Percentiles rank a stretch among this genome's conserved stretches.
phyloP scores from a whole-genome alignment of 2,888 invertebrate genomes.

The Agonopterix alstromeriana region DNA sequence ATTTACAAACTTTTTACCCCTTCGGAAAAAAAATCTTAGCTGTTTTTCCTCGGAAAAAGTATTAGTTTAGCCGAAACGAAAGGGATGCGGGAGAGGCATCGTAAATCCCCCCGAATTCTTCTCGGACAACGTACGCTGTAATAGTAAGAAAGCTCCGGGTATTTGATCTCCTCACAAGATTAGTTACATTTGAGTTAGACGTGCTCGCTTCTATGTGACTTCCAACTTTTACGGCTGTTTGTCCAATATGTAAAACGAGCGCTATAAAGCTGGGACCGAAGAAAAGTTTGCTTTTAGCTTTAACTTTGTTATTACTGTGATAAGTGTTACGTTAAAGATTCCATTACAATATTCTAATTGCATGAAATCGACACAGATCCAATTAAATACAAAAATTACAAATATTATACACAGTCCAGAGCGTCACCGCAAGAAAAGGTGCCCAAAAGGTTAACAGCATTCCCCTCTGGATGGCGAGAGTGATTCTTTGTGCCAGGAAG shows the following conservation, averaged over 20 bases:
- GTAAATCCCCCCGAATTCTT: conserved; percentile 9
- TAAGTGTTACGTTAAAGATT: too few species aligned
- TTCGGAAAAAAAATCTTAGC: neutral
- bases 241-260: neutral
- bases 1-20: too few species aligned
- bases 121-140: conserved; percentile 3
- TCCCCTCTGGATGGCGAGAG: too few species aligned
- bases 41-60: conserved; percentile 7
- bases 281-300: neutral
- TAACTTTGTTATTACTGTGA: too few species aligned
- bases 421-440: too few species aligned
- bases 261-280: neutral
- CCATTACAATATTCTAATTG: too few species aligned
- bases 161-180: conserved; percentile 11
- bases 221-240: conserved; percentile 6
- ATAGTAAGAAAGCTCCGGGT: conserved; percentile 3
- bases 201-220: conserved; percentile 7
- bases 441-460: too few species aligned
- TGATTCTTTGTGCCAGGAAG: too few species aligned
- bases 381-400: too few species aligned
- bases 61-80: conserved; percentile 10
- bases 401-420: too few species aligned
- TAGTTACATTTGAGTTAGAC: conserved; percentile 10
- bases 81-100: conserved; percentile 7
- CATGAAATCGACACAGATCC: too few species aligned